phyloP scores from a whole-genome alignment of 1,140 invertebrate genomes.

The Geopemphigus sp. region DNA sequence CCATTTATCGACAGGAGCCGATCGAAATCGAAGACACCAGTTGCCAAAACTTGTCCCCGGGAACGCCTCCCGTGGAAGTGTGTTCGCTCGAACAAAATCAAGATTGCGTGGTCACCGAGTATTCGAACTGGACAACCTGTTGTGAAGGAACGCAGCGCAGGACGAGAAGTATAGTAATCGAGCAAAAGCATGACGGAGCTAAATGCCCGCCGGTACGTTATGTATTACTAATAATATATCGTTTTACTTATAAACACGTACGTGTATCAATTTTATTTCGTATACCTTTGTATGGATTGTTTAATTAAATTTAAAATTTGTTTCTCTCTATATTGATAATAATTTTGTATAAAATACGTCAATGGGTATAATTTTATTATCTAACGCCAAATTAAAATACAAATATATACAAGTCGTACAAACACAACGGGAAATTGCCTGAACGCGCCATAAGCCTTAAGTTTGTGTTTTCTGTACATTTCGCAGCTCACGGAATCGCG shows the following conservation, averaged over 20 bases:
- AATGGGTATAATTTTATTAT: slow-evolving; percentile 33
- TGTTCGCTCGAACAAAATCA: slow-evolving; percentile 54
- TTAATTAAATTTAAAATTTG: too few relatives aligned
- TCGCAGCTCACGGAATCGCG: slow-evolving; percentile 54
- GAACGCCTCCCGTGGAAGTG: slow-evolving; percentile 53
- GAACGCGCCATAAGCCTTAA: neutral
- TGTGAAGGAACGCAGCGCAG: slow-evolving; percentile 53
- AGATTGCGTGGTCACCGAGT: slow-evolving; percentile 55
- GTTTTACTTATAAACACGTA: too few relatives aligned
- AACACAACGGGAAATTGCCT: too few relatives aligned
- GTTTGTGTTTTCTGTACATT: neutral
- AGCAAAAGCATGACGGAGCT: slow-evolving; percentile 54
- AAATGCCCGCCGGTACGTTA: slow-evolving; percentile 55
- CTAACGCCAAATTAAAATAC: too few relatives aligned
- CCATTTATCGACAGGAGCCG: slow-evolving; percentile 52
- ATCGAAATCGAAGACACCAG: slow-evolving; percentile 54
- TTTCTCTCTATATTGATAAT: slow-evolving; percentile 2
- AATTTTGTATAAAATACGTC: slow-evolving; percentile 20
- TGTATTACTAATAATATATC: too few relatives aligned
- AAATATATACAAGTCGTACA: too few relatives aligned
- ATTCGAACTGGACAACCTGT: slow-evolving; percentile 54
- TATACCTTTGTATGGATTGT: too few relatives aligned
- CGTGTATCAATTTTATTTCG: too few relatives aligned
- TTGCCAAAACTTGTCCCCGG: slow-evolving; percentile 53
- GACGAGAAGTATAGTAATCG: slow-evolving; percentile 54